Evolutionary conservation across 2,113 vertebrate genomes (phyloP).

Genomic region (Mus spicilegus): DNA sequence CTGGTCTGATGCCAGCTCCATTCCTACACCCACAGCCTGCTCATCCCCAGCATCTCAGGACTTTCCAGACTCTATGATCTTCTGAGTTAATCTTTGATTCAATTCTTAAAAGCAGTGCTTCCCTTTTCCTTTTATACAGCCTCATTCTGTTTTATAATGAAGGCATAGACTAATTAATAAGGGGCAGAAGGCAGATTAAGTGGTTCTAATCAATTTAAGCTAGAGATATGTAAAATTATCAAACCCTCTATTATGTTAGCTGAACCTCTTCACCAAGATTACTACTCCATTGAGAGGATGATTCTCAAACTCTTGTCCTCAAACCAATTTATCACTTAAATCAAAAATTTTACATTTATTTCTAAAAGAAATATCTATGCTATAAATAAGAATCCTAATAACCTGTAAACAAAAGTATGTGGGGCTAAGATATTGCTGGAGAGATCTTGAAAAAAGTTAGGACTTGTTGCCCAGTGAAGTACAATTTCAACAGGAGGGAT

Average conservation of each 20-base stretch:
- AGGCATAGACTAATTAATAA: not conserved
- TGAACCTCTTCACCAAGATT: not conserved
- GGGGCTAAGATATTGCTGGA: not conserved
- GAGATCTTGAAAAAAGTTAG: not conserved
- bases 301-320: not conserved
- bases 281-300: not conserved
- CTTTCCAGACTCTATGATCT: not conserved
- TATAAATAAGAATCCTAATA: not conserved
- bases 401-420: not conserved
- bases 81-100: not conserved
- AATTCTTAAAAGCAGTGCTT: not conserved
- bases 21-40: not conserved
- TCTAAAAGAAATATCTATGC: not conserved
- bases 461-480: not conserved
- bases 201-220: not conserved
- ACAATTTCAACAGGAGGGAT: not conserved
- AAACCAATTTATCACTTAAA: not conserved
- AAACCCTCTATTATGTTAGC: not conserved
- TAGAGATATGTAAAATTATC: not conserved
- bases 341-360: not conserved
- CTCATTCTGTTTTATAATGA: not conserved
- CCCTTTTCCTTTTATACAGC: not conserved
- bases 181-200: not conserved
- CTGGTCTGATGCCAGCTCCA: not conserved
- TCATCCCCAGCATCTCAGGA: not conserved